Percentiles rank a stretch among this genome's conserved stretches.
Conservation (phyloP, 2,797 vertebrate species). For the Pseudochirops cupreus region DNA sequence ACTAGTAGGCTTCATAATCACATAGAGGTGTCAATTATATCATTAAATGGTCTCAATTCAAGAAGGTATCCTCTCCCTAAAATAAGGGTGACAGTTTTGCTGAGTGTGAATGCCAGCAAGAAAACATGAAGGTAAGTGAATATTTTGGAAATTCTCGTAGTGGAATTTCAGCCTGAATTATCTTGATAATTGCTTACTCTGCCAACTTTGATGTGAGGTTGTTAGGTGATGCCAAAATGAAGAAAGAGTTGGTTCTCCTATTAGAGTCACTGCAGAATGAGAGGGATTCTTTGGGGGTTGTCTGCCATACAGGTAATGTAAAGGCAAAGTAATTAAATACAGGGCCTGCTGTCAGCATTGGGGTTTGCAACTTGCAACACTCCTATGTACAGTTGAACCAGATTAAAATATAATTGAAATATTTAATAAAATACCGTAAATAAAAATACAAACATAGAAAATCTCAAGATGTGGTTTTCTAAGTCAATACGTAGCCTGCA, state of each 20-base stretch:
- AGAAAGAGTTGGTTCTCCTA: not conserved
- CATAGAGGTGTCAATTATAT: constrained; percentile 63
- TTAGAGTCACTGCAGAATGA: not conserved
- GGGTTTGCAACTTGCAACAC: not conserved
- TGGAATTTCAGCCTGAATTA: not conserved
- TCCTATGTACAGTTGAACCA: not conserved
- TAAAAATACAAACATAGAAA: not conserved
- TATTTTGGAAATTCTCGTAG: not conserved
- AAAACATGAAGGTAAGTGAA: not conserved
- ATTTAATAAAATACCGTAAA: not conserved
- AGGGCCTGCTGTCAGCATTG: not conserved
- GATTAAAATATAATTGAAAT: not conserved
- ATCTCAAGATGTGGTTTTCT: not conserved
- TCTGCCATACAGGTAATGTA: not conserved
- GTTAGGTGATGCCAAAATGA: not conserved
- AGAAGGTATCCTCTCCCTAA: constrained; percentile 48
- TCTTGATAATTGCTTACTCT: not conserved
- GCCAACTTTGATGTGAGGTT: not conserved
- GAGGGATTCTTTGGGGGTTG: not conserved
- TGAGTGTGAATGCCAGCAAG: not conserved
- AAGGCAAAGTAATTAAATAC: not conserved
- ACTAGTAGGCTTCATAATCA: constrained; percentile 51
- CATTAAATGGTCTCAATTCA: constrained; percentile 63
- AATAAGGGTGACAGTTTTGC: constrained; percentile 46
- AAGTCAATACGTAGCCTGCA: not conserved